Base-by-base conservation (phyloP, 2,113 vertebrate genomes). In the Oreochromis tanganicae region DNA sequence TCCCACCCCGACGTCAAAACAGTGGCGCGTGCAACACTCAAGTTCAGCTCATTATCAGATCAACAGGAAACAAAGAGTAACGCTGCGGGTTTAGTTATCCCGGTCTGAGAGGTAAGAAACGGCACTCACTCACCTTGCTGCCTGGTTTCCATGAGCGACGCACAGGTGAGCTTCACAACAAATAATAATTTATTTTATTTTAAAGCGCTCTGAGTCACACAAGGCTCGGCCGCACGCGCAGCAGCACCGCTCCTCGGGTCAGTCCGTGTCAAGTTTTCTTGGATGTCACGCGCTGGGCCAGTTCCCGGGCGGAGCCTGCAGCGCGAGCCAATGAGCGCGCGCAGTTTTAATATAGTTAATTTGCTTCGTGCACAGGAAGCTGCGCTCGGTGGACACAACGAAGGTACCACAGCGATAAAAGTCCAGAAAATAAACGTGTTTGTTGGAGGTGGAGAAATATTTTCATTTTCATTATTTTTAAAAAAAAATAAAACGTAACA, bases 111-210 rank as follows among this genome's bases (percentile, higher is more conserved):
- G 43, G 32, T 9, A 14, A 48, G 68, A 66, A 66, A 66, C 10
- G 19, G 61, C 61, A 66, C 34, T 38, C 61, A 66, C 96, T 95
- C 89, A 97, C 96, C 96, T 93, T 96, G 96, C 87, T 96, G 96
- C 85, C 92, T 93, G 75, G 91, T 94, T 89, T 97, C 96, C 96
- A 97, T 97, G 63, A 55, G 81, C 6, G 38, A 71, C 88, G 7
- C 50, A 12, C 57, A 86, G 85, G 66, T 88, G 66, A 87, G 12
- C 57, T 89, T 75, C 85, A 24, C 38, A 14, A 36, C 24, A 75
- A 29, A 5, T 17, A 75, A 48, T 24, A 68, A 66, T 66, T 27
- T 27, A 4, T 27, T 27, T 27, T 27, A 4, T 27, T 27, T 27
- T 27, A 27, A 27, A 27, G 4, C 41, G 89, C 61, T 52, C 82